These are phyloP conservation scores for Ophion ellenae DNA, from an alignment of 2,888 invertebrate species.

Conservation along the genomic window DNA sequence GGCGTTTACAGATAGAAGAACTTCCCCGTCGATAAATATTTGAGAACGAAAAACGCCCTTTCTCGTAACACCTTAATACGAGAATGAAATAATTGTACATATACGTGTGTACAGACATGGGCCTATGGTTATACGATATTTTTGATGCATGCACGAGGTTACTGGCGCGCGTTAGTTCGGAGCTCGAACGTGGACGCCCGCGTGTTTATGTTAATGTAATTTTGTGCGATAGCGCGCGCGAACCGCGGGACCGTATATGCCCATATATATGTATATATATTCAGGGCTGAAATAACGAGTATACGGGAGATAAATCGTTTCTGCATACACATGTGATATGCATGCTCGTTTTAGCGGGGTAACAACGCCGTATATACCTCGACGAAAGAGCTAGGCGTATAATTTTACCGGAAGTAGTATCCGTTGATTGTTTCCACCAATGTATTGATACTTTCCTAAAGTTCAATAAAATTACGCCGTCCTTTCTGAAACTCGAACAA, in stretches of 20 bases:
- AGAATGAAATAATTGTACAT: constrained; percentile 23
- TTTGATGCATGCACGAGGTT: constrained; percentile 56
- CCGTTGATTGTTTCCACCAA: constrained; percentile 48
- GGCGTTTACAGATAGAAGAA: neutral
- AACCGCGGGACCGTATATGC: constrained; percentile 26
- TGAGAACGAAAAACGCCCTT: constrained; percentile 16
- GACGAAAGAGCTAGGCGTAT: constrained; percentile 50
- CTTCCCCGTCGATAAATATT: constrained; percentile 4
- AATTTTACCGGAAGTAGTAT: constrained; percentile 63
- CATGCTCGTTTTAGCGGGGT: constrained; percentile 52
- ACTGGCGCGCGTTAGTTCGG: constrained; percentile 50
- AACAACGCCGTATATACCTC: constrained; percentile 34
- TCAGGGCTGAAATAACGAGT: constrained; percentile 63
- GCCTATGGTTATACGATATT: constrained; percentile 31
- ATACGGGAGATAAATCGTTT: constrained; percentile 67
- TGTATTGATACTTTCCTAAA: constrained; percentile 6
- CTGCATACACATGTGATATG: constrained; percentile 63
- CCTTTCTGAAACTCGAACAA: neutral
- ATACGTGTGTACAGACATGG: neutral
- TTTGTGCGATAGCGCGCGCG: constrained; percentile 55
- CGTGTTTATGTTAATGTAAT: constrained; percentile 60
- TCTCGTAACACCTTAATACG: constrained; percentile 16
- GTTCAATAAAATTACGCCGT: constrained; percentile 31
- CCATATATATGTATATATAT: constrained; percentile 10
- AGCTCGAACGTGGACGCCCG: constrained; percentile 54